phyloP scores from a whole-genome alignment of 2,888 invertebrate species.

The Agonum fuliginosum region DNA sequence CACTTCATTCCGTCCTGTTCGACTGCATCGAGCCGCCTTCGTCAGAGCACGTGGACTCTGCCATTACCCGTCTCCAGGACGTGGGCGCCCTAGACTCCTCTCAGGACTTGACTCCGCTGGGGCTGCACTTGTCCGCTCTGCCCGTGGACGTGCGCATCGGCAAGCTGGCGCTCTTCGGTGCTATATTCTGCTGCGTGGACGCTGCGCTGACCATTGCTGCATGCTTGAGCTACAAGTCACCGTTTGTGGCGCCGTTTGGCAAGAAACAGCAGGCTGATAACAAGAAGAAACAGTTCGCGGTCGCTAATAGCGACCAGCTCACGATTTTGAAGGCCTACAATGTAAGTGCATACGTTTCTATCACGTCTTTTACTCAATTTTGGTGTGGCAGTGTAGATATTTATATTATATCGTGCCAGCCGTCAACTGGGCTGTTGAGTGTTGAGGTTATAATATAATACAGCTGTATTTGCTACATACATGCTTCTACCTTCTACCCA shows the following conservation, averaged over 20 bases:
- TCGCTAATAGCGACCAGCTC: constrained; percentile 91
- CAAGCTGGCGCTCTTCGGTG: constrained; percentile 93
- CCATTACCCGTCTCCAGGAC: constrained; percentile 82
- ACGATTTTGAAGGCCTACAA: constrained; percentile 89
- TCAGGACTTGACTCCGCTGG: constrained; percentile 87
- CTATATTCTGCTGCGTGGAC: constrained; percentile 94
- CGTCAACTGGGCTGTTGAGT: too few species aligned
- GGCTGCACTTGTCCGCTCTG: constrained; percentile 89
- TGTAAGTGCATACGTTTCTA: too few species aligned
- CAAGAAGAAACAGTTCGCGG: constrained; percentile 84
- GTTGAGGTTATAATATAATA: too few species aligned
- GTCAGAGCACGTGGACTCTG: constrained; percentile 80
- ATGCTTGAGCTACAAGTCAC: constrained; percentile 86
- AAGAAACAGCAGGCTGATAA: constrained; percentile 83
- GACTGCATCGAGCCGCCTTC: constrained; percentile 85
- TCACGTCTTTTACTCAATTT: too few species aligned
- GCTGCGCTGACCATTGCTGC: constrained; percentile 94
- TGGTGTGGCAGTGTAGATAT: too few species aligned
- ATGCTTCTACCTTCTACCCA: too few species aligned
- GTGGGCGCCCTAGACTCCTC: constrained; percentile 87
- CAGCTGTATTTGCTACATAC: too few species aligned
- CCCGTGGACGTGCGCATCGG: constrained; percentile 94
- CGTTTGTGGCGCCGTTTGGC: constrained; percentile 85
- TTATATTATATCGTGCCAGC: too few species aligned
- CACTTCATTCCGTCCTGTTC: constrained; percentile 71